Evolutionary conservation across 1,140 invertebrate species (phyloP), one percentile per base, ranked within the genome.

Genomic region (Lasioglossum baleicum): DNA sequence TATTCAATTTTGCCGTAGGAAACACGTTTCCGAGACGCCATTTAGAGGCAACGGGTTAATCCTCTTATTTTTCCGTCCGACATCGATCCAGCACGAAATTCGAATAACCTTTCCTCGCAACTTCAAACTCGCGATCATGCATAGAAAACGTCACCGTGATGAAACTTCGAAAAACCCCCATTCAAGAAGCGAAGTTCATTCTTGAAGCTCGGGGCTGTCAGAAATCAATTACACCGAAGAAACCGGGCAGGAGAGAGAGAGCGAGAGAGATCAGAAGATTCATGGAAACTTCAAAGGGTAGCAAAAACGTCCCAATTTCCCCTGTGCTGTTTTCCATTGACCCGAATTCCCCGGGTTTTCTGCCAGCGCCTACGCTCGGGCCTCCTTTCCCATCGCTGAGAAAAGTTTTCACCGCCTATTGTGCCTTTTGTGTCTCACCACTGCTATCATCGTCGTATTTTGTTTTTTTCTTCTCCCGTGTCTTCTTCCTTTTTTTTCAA

Each of bases 391-490:
- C 22, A 48, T 69, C 58, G 65, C n/a, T 13, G 71, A 66, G 80
- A 69, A 79, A 84, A 84, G 67, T 84, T 84, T 84, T 84, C 78
- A 76, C 72, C 82, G 78, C 22, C 73, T 73, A 83, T 84, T 84
- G 82, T 69, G 61, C 58, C 83, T 81, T 84, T 84, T 84, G 83
- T 84, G 60, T 69, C 48, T 31, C 53, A 60, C 72, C 63, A 42
- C 58, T 56, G 63, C 78, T 75, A 66, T 69, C 75, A 68, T 75
- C 69, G 66, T 35, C 69, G 60, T 79, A 61, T 75, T 83, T 70
- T 63, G 67, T 77, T 80, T 78, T 71, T 15, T 31, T 44, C 35
- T 17, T 20, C 26, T 26, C 7, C 40, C 22, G 5, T n/a, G 51
- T n/a, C 65, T 22, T 70, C 1, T 5, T 20, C 58, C 60, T 31